These are phyloP conservation scores for Sebastes taczanowskii DNA, from an alignment of 2,797 vertebrate species.

Conservation along the genomic window DNA sequence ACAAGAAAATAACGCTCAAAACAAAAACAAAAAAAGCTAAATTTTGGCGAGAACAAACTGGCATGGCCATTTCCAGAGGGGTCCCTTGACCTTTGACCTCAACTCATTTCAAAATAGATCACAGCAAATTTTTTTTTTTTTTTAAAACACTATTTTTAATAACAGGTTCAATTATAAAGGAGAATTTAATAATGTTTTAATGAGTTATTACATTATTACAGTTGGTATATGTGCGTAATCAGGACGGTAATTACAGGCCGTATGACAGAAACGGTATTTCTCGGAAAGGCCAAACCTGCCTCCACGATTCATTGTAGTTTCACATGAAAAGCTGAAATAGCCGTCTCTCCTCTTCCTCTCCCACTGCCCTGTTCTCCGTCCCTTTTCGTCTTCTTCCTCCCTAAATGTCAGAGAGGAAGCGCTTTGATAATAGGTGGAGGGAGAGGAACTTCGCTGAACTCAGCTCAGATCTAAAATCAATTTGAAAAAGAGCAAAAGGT, in stretches of 20 bases:
- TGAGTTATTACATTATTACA: neutral
- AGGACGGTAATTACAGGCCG: constrained; percentile 51
- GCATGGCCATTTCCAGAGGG: too few relatives aligned
- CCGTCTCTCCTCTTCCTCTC: constrained; percentile 26
- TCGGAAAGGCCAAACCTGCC: constrained; percentile 66
- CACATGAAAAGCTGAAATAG: constrained; percentile 48
- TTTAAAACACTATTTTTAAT: neutral
- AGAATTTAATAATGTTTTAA: neutral
- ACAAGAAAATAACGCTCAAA: too few relatives aligned
- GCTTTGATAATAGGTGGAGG: constrained; percentile 67
- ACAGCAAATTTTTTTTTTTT: neutral
- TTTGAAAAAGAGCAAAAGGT: constrained; percentile 62
- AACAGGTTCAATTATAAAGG: neutral
- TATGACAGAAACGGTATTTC: constrained; percentile 46
- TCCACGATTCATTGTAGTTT: constrained; percentile 52
- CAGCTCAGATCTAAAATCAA: constrained; percentile 72
- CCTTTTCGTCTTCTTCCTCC: constrained; percentile 47
- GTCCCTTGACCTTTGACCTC: too few relatives aligned
- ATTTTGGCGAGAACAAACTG: too few relatives aligned
- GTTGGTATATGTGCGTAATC: constrained; percentile 13
- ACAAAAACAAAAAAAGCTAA: too few relatives aligned
- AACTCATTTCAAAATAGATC: neutral
- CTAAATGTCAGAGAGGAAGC: constrained; percentile 76
- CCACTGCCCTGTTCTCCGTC: neutral
- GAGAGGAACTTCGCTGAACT: constrained; percentile 66